Conservation (phyloP, 2,113 vertebrate species). For the Proteles cristata region DNA sequence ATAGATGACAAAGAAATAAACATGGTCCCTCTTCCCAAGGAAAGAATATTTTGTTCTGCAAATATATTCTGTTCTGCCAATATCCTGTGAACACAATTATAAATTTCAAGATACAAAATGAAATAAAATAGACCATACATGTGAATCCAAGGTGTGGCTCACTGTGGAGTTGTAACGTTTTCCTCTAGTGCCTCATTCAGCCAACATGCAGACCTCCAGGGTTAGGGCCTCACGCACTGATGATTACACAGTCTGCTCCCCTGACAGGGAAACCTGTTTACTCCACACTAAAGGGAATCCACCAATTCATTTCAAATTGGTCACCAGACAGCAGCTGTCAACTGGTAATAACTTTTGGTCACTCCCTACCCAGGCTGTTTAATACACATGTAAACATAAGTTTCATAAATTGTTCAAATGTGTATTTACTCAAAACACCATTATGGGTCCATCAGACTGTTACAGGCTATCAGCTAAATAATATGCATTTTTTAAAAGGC, state of each 20-base stretch:
- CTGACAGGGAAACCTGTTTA: slow-evolving; percentile 22
- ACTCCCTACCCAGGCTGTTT: slow-evolving; percentile 69
- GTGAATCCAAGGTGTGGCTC: neutral
- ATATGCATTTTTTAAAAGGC: slow-evolving; percentile 79
- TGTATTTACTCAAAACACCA: slow-evolving; percentile 79
- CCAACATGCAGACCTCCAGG: neutral
- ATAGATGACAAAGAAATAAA: slow-evolving; percentile 40
- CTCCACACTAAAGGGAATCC: slow-evolving; percentile 18
- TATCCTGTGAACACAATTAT: slow-evolving; percentile 25
- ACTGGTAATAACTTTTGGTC: slow-evolving; percentile 77
- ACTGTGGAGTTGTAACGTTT: neutral
- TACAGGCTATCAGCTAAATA: slow-evolving; percentile 79
- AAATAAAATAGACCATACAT: slow-evolving; percentile 15
- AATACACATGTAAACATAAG: slow-evolving; percentile 77
- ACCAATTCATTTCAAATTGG: slow-evolving; percentile 71
- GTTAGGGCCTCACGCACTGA: neutral
- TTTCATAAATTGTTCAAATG: slow-evolving; percentile 79
- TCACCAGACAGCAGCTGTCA: slow-evolving; percentile 78
- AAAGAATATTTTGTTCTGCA: neutral
- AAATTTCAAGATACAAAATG: slow-evolving; percentile 20
- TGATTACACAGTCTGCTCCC: slow-evolving; percentile 19
- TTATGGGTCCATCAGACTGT: slow-evolving; percentile 79
- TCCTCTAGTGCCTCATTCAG: neutral
- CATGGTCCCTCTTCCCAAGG: neutral
- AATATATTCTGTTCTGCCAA: neutral